Conservation (phyloP, 1,140 invertebrate genomes). For the Drosophila nasuta region DNA sequence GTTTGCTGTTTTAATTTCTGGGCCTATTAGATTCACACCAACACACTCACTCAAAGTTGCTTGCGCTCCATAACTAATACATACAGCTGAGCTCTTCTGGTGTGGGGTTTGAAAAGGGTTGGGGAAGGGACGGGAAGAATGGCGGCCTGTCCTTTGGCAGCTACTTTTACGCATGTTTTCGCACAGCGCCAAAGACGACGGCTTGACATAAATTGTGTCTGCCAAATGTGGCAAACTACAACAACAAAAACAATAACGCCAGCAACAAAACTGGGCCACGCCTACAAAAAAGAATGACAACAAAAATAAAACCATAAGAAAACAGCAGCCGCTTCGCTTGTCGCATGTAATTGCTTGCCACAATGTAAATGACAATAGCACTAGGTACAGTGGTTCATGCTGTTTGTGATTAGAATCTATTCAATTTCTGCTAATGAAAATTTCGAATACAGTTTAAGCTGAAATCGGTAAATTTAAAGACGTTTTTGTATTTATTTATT, state of each 20-base stretch:
- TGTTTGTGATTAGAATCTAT: not conserved
- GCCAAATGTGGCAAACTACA: constrained; percentile 79
- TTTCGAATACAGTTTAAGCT: too few relatives aligned
- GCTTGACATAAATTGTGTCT: constrained; percentile 76
- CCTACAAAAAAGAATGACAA: constrained; percentile 55
- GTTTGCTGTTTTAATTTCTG: constrained; percentile 67
- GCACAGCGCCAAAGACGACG: constrained; percentile 64
- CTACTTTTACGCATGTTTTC: constrained; percentile 82
- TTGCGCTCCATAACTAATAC: constrained; percentile 17
- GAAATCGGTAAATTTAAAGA: too few relatives aligned
- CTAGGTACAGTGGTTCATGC: constrained; percentile 54
- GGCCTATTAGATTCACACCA: constrained; percentile 39
- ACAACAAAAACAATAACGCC: constrained; percentile 28
- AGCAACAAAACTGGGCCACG: constrained; percentile 67
- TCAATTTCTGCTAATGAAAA: not conserved
- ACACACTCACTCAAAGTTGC: constrained; percentile 5
- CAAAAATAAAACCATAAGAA: constrained; percentile 57
- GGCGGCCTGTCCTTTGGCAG: constrained; percentile 48
- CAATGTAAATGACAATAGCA: constrained; percentile 79
- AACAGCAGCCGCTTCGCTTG: constrained; percentile 62
- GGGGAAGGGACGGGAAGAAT: not conserved
- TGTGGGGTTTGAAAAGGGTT: not conserved
- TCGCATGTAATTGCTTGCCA: constrained; percentile 77
- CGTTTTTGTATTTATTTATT: not conserved
- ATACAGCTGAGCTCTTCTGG: constrained; percentile 5